Conservation (phyloP, 2,797 vertebrate genomes). For the Yasuhikotakia modesta region DNA sequence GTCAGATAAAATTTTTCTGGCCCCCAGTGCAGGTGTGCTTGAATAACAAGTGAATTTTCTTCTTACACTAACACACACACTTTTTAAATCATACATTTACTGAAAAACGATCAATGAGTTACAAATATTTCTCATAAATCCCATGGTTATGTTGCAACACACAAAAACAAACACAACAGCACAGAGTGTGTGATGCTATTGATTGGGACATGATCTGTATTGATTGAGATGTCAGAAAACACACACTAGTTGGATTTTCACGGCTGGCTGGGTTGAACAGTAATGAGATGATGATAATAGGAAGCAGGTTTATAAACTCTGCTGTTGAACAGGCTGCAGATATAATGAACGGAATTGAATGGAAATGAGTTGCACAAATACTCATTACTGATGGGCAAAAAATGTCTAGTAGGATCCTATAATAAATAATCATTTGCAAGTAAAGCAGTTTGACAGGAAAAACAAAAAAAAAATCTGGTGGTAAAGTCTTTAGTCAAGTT, state of each 20-base stretch:
- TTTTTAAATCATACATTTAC: neutral
- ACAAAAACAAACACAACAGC: neutral
- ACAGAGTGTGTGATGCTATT: constrained; percentile 1
- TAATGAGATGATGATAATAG: neutral
- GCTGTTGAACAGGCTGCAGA: neutral
- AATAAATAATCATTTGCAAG: neutral
- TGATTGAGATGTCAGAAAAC: constrained; percentile 27
- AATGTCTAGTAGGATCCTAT: neutral
- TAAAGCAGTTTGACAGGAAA: neutral
- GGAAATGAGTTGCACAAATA: neutral
- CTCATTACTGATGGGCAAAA: neutral
- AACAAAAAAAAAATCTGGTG: neutral
- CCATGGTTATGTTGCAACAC: constrained; percentile 27
- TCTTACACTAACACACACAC: constrained; percentile 15
- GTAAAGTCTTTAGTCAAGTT: neutral
- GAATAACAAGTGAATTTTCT: constrained; percentile 43
- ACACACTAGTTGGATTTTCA: constrained; percentile 13
- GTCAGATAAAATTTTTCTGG: constrained; percentile 18
- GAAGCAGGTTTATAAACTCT: neutral
- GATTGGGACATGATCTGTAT: constrained; percentile 39
- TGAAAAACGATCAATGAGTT: constrained; percentile 23
- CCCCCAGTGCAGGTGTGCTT: constrained; percentile 51
- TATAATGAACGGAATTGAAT: constrained; percentile 8
- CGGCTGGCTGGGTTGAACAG: constrained; percentile 7
- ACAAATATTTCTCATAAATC: constrained; percentile 33